A percentile compares a stretch with the other conserved stretches of the same genome.
Evolutionary conservation across 2,888 invertebrate species (phyloP).

Genomic region (Ophraella communa): DNA sequence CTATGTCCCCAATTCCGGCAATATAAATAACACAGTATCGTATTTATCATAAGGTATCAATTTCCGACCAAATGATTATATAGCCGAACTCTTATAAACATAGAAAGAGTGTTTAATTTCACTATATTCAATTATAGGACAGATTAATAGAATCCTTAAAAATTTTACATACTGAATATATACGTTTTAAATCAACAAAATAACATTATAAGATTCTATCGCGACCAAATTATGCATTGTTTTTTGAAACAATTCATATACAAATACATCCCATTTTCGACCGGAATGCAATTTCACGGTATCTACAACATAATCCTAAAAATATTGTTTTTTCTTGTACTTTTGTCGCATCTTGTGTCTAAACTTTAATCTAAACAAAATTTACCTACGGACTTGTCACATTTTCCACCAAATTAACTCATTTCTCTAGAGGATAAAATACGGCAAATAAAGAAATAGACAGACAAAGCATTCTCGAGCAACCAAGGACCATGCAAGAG

Average conservation of each 20-base stretch:
- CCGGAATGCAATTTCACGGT: background rate
- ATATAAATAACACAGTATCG: too few species aligned
- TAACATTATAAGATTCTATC: too few species aligned
- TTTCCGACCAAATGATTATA: background rate
- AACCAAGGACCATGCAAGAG: background rate
- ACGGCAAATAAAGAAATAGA: background rate
- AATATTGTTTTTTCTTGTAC: background rate
- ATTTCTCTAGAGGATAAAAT: too few species aligned
- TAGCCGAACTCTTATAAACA: constrained; percentile 7
- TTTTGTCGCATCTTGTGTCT: background rate
- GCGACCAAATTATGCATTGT: too few species aligned
- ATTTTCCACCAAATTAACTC: background rate
- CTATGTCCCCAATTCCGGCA: too few species aligned
- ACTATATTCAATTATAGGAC: constrained; percentile 8
- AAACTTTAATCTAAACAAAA: background rate
- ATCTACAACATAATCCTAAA: background rate
- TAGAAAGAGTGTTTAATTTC: constrained; percentile 7
- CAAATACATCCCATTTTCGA: too few species aligned
- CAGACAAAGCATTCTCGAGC: background rate
- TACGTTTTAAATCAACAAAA: too few species aligned
- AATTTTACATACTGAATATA: too few species aligned
- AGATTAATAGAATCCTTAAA: constrained; percentile 13
- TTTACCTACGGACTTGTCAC: background rate
- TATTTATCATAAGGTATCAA: too few species aligned
- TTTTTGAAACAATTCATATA: too few species aligned